Evolutionary conservation across 2,113 vertebrate species (phyloP), one percentile per base, ranked within the genome.

Genomic region (Hyperopisus bebe): DNA sequence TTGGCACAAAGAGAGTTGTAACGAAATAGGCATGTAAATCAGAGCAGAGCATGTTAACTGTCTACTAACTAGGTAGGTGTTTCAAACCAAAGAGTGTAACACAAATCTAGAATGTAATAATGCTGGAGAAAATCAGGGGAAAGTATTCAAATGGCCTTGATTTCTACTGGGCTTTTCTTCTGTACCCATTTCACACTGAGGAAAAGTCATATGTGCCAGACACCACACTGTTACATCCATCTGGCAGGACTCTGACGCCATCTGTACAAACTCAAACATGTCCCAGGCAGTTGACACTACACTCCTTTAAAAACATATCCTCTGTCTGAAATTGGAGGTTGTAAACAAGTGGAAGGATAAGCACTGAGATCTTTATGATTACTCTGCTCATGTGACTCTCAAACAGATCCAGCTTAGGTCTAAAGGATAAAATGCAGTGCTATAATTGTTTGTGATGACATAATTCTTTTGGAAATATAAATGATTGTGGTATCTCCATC

Each of bases 151-250:
- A 80, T 42, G 15, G 74, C 35, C 74, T 80, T 80, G 35, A 35
- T 39, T 80, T 42, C 15, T 27, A 31, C 9, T 31, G 62, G 74
- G 74, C 74, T 80, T 80, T 80, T 80, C 74, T 80, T 80, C 74
- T 80, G 35, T 27, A 80, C 42, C 31, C 74, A 80, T 42, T 42
- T 80, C 74, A 80, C 35, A 80, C 74, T 80, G 74, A 80, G 74
- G 74, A 80, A 80, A 80, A 19, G 15, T 80, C 35, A 19, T 42
- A 17, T 80, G 74, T 80, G 74, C 74, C 74, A 80, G 74, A 80
- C 15, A 80, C 74, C 74, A 80, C 74, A 80, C 74, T 80, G 74
- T 80, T 42, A 80, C 74, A 80, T 80, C 74, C 74, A 80, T 80
- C 74, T 80, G 74, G 74, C 74, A 42, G 74, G 74, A 80, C 74